Evolutionary conservation across 2,797 vertebrate genomes (phyloP).

Genomic region (Momotus momota): DNA sequence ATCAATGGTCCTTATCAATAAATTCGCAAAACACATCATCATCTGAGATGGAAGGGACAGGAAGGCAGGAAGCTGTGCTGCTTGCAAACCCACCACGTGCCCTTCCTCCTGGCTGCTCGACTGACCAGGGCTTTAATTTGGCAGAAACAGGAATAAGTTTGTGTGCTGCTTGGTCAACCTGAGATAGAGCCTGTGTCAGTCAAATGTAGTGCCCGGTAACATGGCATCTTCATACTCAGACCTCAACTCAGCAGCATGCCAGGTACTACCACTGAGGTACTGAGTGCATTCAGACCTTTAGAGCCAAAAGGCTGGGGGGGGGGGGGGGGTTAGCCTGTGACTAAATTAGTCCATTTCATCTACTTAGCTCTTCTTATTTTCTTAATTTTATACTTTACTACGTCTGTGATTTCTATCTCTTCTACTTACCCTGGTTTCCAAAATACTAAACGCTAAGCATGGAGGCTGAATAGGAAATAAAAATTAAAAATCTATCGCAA

Average conservation of each 20-base stretch:
- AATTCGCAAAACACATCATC: neutral
- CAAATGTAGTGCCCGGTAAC: neutral
- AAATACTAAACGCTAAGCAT: neutral
- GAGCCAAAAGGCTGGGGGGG: accelerated
- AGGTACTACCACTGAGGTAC: accelerated
- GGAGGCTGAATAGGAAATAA: neutral
- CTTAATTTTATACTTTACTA: neutral
- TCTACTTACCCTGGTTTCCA: neutral
- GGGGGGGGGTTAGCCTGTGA: neutral
- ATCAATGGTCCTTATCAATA: neutral
- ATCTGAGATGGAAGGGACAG: neutral
- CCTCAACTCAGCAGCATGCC: neutral
- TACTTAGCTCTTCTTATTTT: neutral
- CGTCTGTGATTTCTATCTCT: neutral
- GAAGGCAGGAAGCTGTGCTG: neutral
- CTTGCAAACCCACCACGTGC: neutral
- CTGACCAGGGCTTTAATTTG: neutral
- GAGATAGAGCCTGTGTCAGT: neutral
- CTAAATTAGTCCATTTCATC: neutral
- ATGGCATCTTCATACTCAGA: neutral
- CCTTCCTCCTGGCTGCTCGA: neutral
- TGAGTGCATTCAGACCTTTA: neutral
- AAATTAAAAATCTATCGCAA: neutral
- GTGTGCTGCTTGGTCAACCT: neutral
- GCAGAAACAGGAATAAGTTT: neutral